phyloP scores from a whole-genome alignment of 2,888 invertebrate species.

The Caenorhabditis angaria region DNA sequence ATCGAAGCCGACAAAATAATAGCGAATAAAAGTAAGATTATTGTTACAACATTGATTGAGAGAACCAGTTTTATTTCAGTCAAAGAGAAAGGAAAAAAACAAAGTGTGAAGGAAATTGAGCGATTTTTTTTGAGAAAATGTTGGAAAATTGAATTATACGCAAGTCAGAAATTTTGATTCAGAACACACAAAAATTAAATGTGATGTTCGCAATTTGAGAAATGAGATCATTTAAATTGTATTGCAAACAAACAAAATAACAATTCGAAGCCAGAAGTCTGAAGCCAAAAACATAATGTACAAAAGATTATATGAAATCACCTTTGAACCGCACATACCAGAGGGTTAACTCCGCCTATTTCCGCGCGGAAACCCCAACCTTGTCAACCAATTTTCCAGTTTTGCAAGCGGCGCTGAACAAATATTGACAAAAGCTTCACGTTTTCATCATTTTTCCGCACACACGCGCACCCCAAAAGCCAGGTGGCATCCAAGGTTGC shows the following conservation, averaged over 20 bases:
- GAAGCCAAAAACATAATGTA: not conserved
- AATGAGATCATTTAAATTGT: no score
- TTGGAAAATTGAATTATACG: no score
- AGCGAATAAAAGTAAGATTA: not conserved
- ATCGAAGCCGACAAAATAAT: no score
- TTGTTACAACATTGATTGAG: not conserved
- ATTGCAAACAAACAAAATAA: no score
- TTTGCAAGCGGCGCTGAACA: conserved; percentile 18
- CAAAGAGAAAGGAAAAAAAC: conserved; percentile 4
- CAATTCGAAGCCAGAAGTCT: conserved; percentile 11
- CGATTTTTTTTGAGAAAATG: no score
- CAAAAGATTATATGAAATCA: not conserved
- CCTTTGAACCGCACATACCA: conserved; percentile 1
- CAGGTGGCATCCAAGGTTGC: conserved; percentile 2
- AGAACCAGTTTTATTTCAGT: conserved; percentile 1
- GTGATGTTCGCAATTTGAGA: no score
- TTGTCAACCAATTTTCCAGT: not conserved
- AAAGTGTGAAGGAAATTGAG: no score
- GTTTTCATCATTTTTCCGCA: conserved; percentile 32
- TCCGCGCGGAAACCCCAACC: conserved; percentile 31
- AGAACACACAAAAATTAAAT: no score
- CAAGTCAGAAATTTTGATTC: no score
- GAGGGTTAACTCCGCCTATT: conserved; percentile 9
- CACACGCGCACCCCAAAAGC: not conserved
- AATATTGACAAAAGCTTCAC: conserved; percentile 52